Evolutionary conservation across 1,140 invertebrate species (phyloP), one percentile per base, ranked within the genome.

Genomic region (Diachasma alloeum): DNA sequence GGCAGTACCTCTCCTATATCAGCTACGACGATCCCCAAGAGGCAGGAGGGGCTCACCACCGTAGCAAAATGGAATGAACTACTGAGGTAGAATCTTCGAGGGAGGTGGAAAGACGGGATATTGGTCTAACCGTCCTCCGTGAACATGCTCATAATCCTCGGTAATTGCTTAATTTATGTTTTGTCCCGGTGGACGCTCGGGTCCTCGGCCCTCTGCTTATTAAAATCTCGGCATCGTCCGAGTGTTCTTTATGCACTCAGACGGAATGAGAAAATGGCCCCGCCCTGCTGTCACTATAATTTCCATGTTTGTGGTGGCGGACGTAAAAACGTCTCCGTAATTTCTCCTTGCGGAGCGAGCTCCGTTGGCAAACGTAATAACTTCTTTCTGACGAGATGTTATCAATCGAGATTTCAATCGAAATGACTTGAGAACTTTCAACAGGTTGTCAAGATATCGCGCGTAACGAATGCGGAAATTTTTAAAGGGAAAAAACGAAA

Each of bases 121-220:
- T 77, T 42, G 39, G 71, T 68, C 81, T 78, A 79, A 77, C 73
- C 72, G 66, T 67, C 70, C 15, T 39, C 66, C 37, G 13, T 31
- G 13, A 31, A 24, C 80, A 84, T 81, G 80, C 79, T 81, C 79
- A 83, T 85, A 84, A 87, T 84, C 80, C 82, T 75, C 46, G 44
- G 71, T 89, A 85, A 87, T 87, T 86, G 63, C 85, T 87, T 86
- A 86, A 88, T 88, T 84, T 84, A 74, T 83, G 82, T 88, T 87
- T 85, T 79, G 73, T 68, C 36, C 37, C 67, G 42, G 22, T 46
- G 6, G 76, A 80, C 72, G 48, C 76, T 42, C 37, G 70, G 37
- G 36, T 75, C 76, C 80, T 74, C 78, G 37, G 39, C 1, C 39
- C 9, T 42, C 39, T 42, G 31, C 8, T 74, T 75, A 80, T 85